A percentile compares a stretch with the other conserved stretches of the same genome.
Conservation (phyloP, 2,888 invertebrate genomes). For the Drosophila incognita region DNA sequence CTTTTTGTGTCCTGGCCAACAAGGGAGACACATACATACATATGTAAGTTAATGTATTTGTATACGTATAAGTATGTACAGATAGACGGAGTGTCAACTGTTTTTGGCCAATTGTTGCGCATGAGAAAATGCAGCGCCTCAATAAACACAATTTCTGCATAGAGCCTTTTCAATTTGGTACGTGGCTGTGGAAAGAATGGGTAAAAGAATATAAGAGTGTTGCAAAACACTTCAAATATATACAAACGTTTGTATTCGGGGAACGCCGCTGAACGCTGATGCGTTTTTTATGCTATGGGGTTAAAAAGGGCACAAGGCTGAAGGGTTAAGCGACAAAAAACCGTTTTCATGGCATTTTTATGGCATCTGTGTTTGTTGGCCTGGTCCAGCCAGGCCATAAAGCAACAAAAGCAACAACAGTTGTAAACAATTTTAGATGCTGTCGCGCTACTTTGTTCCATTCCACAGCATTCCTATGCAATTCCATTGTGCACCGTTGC, state of each 20-base stretch:
- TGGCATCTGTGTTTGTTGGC: constrained; percentile 52
- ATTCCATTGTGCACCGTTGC: constrained; percentile 20
- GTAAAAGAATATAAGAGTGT: background rate
- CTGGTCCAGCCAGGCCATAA: constrained; percentile 43
- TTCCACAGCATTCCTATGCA: constrained; percentile 15
- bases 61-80: background rate
- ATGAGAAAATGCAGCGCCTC: constrained; percentile 52
- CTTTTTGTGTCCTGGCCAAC: constrained; percentile 47
- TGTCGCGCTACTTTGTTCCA: constrained; percentile 32
- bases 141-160: constrained; percentile 48
- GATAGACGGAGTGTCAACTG: constrained; percentile 16
- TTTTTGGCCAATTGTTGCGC: constrained; percentile 56
- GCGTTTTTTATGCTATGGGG: constrained; percentile 54
- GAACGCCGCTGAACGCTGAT: constrained; percentile 61
- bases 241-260: constrained; percentile 32
- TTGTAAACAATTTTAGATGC: constrained; percentile 53
- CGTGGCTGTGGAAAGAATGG: background rate
- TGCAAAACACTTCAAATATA: constrained; percentile 3
- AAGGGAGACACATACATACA: constrained; percentile 10
- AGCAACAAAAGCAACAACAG: constrained; percentile 28
- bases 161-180: constrained; percentile 3
- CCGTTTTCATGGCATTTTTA: constrained; percentile 49
- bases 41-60: background rate
- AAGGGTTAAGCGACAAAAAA: constrained; percentile 56
- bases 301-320: background rate